These are phyloP conservation scores for Australoheros scitulus DNA, from an alignment of 2,113 vertebrate species.

Conservation along the genomic window DNA sequence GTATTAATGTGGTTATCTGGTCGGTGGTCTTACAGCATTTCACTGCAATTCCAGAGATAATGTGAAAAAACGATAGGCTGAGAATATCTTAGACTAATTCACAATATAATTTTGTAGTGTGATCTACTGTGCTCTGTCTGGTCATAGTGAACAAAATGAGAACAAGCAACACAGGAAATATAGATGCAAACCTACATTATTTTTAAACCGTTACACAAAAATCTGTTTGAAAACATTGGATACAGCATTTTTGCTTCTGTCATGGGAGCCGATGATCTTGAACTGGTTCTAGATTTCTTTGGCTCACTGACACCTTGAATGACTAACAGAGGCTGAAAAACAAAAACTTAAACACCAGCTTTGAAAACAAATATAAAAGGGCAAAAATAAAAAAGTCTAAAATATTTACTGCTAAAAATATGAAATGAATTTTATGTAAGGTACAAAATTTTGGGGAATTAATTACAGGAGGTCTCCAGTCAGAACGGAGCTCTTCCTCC, in stretches of 20 bases:
- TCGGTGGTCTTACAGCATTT: constrained; percentile 8
- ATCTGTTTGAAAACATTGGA: background rate
- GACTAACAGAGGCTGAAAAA: background rate
- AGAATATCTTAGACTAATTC: background rate
- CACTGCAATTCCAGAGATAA: background rate
- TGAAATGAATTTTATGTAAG: background rate
- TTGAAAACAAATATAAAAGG: background rate
- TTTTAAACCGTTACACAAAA: background rate
- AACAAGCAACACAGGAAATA: background rate
- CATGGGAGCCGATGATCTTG: background rate
- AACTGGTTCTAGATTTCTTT: background rate
- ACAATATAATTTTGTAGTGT: background rate
- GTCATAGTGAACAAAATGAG: background rate
- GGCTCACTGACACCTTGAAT: background rate
- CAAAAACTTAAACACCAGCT: background rate
- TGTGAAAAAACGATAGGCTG: constrained; percentile 21
- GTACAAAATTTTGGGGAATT: background rate
- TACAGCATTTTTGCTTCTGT: background rate
- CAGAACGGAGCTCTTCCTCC: too few relatives aligned
- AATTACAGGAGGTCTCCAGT: background rate
- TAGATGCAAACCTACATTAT: background rate
- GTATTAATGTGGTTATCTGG: constrained; percentile 2
- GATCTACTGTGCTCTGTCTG: background rate
- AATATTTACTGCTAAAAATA: background rate
- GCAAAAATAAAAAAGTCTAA: background rate